Percentiles rank a stretch among this genome's conserved stretches.
These are phyloP conservation scores for Bombylius discolor DNA, from an alignment of 2,888 invertebrate genomes.

Conservation along the genomic window DNA sequence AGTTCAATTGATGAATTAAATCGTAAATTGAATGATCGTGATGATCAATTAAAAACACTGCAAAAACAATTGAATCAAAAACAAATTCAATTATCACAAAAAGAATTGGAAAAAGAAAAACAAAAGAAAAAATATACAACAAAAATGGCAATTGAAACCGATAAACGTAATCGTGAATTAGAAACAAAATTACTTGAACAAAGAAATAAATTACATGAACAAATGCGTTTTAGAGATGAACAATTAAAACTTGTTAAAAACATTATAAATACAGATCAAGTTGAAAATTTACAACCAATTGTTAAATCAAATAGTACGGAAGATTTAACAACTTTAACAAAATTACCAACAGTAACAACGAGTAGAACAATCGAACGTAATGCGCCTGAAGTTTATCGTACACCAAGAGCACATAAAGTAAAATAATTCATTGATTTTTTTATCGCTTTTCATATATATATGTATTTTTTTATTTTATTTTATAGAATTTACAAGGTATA, in stretches of 20 bases:
- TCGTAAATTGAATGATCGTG: slow-evolving; percentile 49
- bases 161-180: slow-evolving; percentile 59
- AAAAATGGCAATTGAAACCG: slow-evolving; percentile 58
- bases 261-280: slow-evolving; percentile 42
- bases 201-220: slow-evolving; percentile 42
- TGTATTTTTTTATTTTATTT: slow-evolving; percentile 13
- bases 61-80: slow-evolving; percentile 53
- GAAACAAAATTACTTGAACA: slow-evolving; percentile 47
- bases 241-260: slow-evolving; percentile 47
- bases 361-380: background rate
- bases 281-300: slow-evolving; percentile 19
- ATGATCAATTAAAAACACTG: slow-evolving; percentile 47
- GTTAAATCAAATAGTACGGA: slow-evolving; percentile 29
- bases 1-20: slow-evolving; percentile 46
- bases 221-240: slow-evolving; percentile 46
- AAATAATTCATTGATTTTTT: background rate
- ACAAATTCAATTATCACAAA: slow-evolving; percentile 47
- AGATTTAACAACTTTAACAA: slow-evolving; percentile 14
- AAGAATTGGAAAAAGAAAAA: slow-evolving; percentile 51
- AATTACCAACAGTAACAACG: slow-evolving; percentile 8
- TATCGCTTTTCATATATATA: background rate
- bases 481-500: slow-evolving; percentile 40
- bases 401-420: slow-evolving; percentile 13
- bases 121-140: slow-evolving; percentile 50
- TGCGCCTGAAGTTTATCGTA: slow-evolving; percentile 1